A percentile compares a stretch with the other conserved stretches of the same genome.
phyloP scores from a whole-genome alignment of 2,888 invertebrate species.

The Thymelicus acteon region DNA sequence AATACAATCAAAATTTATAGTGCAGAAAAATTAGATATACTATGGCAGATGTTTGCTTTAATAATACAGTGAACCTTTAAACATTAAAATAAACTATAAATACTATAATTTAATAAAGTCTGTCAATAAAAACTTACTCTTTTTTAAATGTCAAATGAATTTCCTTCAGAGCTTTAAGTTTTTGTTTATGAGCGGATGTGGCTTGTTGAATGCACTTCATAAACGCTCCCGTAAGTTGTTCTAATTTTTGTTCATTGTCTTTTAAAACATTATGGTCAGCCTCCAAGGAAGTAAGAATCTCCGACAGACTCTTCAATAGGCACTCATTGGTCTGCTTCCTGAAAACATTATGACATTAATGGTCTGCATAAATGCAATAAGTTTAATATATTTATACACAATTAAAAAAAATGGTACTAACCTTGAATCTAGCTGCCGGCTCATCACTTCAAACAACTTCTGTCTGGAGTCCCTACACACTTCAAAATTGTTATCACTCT shows the following conservation, averaged over 20 bases:
- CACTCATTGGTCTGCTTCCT: conserved; percentile 65
- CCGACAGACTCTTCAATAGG: conserved; percentile 59
- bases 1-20: neutral
- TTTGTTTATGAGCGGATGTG: conserved; percentile 64
- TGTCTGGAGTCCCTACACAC: conserved; percentile 61
- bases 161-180: conserved; percentile 63
- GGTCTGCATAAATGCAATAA: neutral
- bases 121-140: conserved; percentile 54
- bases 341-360: conserved; percentile 41
- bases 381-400: conserved; percentile 10
- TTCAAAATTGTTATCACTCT: conserved; percentile 46
- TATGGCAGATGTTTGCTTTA: too few species aligned
- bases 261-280: conserved; percentile 66
- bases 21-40: too few species aligned
- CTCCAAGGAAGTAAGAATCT: conserved; percentile 62
- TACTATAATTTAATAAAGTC: neutral
- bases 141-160: conserved; percentile 62
- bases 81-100: conserved; percentile 8
- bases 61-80: neutral
- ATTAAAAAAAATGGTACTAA: conserved; percentile 43
- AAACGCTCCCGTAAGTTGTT: conserved; percentile 63
- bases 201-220: conserved; percentile 72
- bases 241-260: conserved; percentile 72
- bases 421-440: conserved; percentile 65
- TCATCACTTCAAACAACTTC: conserved; percentile 65